Evolutionary conservation across 2,113 vertebrate species (phyloP).

Genomic region (Boleophthalmus pectinirostris): DNA sequence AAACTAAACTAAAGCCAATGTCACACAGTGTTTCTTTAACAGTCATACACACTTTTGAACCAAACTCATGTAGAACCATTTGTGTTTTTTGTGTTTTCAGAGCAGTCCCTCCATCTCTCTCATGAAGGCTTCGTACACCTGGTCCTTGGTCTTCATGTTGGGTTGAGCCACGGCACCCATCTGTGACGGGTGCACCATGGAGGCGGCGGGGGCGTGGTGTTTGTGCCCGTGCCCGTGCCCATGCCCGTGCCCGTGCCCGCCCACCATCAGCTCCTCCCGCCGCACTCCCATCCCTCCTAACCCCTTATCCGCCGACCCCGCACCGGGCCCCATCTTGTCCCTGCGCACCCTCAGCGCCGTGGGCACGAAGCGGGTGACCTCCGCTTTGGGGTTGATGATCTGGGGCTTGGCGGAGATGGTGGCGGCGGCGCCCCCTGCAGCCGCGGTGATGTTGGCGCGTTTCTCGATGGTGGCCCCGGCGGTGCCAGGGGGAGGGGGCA

Average conservation of each 20-base stretch:
- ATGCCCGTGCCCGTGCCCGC: constrained; percentile 61
- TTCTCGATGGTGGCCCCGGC: constrained; percentile 77
- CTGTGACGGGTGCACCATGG: constrained; percentile 72
- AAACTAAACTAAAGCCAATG: neutral
- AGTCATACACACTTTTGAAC: neutral
- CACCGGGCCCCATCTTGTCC: constrained; percentile 76
- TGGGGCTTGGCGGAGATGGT: constrained; percentile 98
- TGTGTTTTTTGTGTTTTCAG: constrained; percentile 46
- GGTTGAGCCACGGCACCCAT: constrained; percentile 78
- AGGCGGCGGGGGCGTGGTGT: constrained; percentile 69
- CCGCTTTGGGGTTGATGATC: constrained; percentile 96
- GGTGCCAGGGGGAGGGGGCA: constrained; percentile 80
- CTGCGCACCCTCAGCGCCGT: constrained; percentile 92
- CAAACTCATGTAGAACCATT: neutral
- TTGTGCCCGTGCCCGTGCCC: constrained; percentile 70
- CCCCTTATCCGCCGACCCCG: constrained; percentile 54
- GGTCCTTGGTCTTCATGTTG: constrained; percentile 96
- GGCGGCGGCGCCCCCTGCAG: constrained; percentile 66
- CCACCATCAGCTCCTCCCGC: constrained; percentile 70
- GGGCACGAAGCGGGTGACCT: constrained; percentile 96
- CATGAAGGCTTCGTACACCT: constrained; percentile 99
- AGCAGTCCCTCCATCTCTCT: constrained; percentile 98
- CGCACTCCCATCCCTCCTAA: constrained; percentile 75
- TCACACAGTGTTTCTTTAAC: neutral
- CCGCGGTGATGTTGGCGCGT: constrained; percentile 73